A percentile compares a stretch with the other conserved stretches of the same genome.
phyloP scores from a whole-genome alignment of 2,113 vertebrate species.

The Apaloderma vittatum region DNA sequence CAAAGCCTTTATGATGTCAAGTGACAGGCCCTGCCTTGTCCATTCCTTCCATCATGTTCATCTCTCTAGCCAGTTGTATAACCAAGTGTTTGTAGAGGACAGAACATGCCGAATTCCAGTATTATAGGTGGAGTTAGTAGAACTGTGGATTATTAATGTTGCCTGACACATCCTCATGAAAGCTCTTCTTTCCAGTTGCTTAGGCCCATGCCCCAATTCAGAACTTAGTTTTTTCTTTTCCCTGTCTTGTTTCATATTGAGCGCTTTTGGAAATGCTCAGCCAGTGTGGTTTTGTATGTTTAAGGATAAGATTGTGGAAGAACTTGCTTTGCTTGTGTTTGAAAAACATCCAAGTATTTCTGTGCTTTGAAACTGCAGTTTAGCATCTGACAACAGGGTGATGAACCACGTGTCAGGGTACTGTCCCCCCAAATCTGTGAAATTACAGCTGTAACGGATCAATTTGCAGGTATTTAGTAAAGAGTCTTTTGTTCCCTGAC shows the following conservation, averaged over 20 bases:
- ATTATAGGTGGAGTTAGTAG: slow-evolving; percentile 44
- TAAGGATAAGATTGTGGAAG: background rate
- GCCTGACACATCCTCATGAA: background rate
- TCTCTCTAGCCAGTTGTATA: slow-evolving; percentile 54
- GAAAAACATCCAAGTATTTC: background rate
- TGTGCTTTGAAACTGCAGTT: background rate
- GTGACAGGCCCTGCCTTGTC: slow-evolving; percentile 69
- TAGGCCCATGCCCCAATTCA: background rate
- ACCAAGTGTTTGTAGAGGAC: slow-evolving; percentile 2
- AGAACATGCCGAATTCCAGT: slow-evolving; percentile 40
- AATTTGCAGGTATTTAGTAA: background rate
- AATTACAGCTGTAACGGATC: background rate
- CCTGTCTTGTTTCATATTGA: background rate
- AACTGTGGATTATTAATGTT: background rate
- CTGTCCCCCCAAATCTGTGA: background rate
- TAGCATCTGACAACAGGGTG: background rate
- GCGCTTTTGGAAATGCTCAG: background rate
- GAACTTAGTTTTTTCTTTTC: background rate
- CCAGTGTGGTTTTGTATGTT: background rate
- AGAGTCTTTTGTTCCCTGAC: background rate
- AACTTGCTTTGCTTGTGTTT: background rate
- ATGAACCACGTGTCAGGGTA: background rate
- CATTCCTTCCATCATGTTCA: slow-evolving; percentile 37
- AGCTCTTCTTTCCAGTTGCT: background rate
- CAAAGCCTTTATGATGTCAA: slow-evolving; percentile 50